Base-by-base conservation (phyloP, 2,797 vertebrate genomes). In the Mus spretus region DNA sequence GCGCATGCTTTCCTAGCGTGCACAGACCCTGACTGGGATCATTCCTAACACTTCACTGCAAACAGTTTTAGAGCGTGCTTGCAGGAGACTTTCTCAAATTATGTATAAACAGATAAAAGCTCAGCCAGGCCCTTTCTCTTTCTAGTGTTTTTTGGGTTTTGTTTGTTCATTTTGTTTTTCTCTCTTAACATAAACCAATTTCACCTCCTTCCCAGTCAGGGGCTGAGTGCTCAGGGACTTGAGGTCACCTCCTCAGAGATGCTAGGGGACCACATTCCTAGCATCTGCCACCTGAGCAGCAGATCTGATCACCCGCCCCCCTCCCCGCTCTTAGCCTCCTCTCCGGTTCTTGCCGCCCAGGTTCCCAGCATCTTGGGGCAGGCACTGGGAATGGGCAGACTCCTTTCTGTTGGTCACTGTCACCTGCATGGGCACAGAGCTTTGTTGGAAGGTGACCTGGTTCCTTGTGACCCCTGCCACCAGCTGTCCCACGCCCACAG, bases 331-430 rank as follows among this genome's bases (percentile, higher is more conserved):
- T 50, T 31, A n/a, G 67, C 19, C 44, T 89, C 47, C 13, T 55
- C 12, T 14, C 15, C 5, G 6, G 2, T 1, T 3, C 55, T 0
- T 0, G 31, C 20, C 8, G 17, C 57, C 13, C 47, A 55, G n/a
- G 47, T 11, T 0, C 61, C 57, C 24, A 50, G 24, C 24, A 1
- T 40, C 85, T 40, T 19, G 9, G 3, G 37, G 15, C 67, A 89
- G 86, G 55, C 1, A 4, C 55, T 14, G 28, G 83, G 83, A 28
- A 34, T 53, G 77, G 40, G 26, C 13, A 20, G 22, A 13, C 15
- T n/a, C 15, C 1, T 40, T 61, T 70, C 70, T 11, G 31, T 1
- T 26, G 1, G 44, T n/a, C 47, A 14, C 0, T 1, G 37, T 50
- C 8, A 22, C 63, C 40, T 79, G 3, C 37, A 4, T 13, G 10